Percentiles rank a stretch among this genome's conserved stretches.
Conservation (phyloP, 2,888 invertebrate genomes). For the Dysmachus trigonus region DNA sequence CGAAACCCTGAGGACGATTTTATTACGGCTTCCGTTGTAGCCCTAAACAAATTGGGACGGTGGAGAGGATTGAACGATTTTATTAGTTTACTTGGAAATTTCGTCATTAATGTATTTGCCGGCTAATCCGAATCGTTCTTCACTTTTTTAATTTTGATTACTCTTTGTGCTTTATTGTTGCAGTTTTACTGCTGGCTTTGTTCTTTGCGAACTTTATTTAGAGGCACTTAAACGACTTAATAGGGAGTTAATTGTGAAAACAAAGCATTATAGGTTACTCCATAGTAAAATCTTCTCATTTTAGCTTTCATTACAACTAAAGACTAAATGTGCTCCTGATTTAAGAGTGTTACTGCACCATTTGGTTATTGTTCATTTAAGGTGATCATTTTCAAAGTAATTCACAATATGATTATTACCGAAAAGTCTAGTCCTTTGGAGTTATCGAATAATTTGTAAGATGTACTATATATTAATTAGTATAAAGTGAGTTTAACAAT, state of each 20-base stretch:
- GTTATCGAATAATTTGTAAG: no score
- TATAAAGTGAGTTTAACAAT: no score
- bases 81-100: conserved; percentile 5
- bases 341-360: no score
- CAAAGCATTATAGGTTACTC: neutral
- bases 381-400: no score
- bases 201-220: neutral
- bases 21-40: neutral
- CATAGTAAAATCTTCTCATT: neutral
- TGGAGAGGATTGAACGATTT: conserved; percentile 10
- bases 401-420: no score
- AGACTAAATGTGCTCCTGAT: neutral
- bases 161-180: neutral
- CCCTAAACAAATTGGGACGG: neutral
- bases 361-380: no score
- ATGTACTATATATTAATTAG: no score
- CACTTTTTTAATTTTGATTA: conserved; percentile 15
- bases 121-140: neutral
- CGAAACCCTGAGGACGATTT: neutral
- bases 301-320: neutral
- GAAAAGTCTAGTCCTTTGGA: no score
- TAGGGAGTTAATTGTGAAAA: neutral
- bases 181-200: neutral
- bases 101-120: neutral
- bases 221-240: neutral